Conservation (phyloP, 1,140 invertebrate species). For the Holotrichia oblita region DNA sequence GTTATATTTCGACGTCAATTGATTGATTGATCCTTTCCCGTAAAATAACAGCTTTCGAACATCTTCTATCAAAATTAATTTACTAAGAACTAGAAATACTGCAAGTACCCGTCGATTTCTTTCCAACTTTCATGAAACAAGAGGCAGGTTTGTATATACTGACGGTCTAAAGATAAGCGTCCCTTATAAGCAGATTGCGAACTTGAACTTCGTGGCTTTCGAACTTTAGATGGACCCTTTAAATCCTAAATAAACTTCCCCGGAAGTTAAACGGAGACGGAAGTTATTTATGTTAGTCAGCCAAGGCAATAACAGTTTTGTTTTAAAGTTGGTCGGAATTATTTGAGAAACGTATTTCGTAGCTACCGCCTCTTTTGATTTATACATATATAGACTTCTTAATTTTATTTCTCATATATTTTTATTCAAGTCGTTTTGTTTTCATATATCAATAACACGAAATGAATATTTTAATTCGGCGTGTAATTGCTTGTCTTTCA, state of each 20-base stretch:
- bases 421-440: too few relatives aligned
- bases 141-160: neutral
- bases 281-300: neutral
- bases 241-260: slow-evolving; percentile 1
- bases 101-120: neutral
- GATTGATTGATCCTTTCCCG: too few relatives aligned
- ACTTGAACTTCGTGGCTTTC: slow-evolving; percentile 5
- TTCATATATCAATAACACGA: neutral
- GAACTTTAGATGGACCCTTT: neutral
- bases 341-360: too few relatives aligned
- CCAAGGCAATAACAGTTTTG: neutral
- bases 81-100: too few relatives aligned
- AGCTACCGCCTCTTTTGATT: too few relatives aligned
- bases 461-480: slow-evolving; percentile 2
- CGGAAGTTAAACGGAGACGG: neutral
- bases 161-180: neutral
- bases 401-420: too few relatives aligned
- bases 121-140: neutral
- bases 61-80: too few relatives aligned
- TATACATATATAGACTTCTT: too few relatives aligned
- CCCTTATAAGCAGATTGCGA: slow-evolving; percentile 1
- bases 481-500: slow-evolving; percentile 13
- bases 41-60: too few relatives aligned
- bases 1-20: too few relatives aligned
- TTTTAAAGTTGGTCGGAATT: too few relatives aligned